These are phyloP conservation scores for Brassicogethes aeneus DNA, from an alignment of 2,888 invertebrate species.

Conservation along the genomic window DNA sequence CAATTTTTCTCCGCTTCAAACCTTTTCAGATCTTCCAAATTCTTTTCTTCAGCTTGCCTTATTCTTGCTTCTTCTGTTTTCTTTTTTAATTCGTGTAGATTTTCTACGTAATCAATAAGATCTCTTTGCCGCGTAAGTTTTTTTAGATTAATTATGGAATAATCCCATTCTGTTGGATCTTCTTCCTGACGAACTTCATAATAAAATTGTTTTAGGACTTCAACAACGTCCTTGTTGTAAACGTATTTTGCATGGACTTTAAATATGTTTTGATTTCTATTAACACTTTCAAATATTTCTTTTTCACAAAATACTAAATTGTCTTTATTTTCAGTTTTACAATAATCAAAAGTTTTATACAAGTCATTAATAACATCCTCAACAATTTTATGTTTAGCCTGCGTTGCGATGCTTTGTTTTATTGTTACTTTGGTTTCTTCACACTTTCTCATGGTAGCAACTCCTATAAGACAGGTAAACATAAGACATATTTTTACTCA, in stretches of 20 bases:
- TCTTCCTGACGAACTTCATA: constrained; percentile 11
- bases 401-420: constrained; percentile 8
- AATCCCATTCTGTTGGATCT: constrained; percentile 14
- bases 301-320: not conserved
- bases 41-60: no score
- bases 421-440: no score
- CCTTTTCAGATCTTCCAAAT: not conserved
- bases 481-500: no score
- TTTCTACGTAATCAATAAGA: constrained; percentile 8
- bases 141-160: constrained; percentile 10
- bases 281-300: not conserved
- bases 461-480: no score
- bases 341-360: not conserved
- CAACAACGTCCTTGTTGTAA: constrained; percentile 11
- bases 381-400: not conserved
- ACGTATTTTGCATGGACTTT: not conserved
- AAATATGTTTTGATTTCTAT: not conserved
- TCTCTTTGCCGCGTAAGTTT: constrained; percentile 7
- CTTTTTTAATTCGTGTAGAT: no score
- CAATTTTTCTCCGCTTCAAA: not conserved
- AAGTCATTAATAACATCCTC: not conserved
- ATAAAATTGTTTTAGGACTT: constrained; percentile 18
- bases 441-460: no score
- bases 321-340: not conserved
- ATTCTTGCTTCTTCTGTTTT: no score